phyloP scores from a whole-genome alignment of 1,140 invertebrate genomes.

The Lepidurus arcticus region DNA sequence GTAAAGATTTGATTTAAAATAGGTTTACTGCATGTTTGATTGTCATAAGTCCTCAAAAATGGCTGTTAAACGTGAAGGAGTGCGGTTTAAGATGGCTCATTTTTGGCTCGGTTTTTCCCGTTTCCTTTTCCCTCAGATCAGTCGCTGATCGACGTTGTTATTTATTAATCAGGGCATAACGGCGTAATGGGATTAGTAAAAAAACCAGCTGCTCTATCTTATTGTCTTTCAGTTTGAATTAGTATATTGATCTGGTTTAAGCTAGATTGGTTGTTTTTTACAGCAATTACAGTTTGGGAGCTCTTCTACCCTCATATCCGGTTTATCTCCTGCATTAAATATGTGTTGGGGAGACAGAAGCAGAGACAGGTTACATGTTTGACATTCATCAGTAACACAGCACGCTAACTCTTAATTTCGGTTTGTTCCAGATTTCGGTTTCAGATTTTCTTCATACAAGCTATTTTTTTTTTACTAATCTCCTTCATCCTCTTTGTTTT shows the following conservation, averaged over 20 bases:
- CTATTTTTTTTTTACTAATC: neutral
- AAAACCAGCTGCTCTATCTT: neutral
- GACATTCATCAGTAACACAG: neutral
- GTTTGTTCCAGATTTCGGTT: neutral
- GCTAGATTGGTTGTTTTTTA: slow-evolving; percentile 2
- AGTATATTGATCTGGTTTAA: neutral
- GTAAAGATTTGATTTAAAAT: too few relatives aligned
- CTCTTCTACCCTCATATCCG: neutral
- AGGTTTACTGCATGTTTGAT: neutral
- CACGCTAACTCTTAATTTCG: neutral
- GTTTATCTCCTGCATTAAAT: too few relatives aligned
- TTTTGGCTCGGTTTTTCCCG: neutral
- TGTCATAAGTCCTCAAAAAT: neutral
- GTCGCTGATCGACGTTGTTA: neutral
- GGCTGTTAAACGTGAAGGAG: slow-evolving; percentile 5
- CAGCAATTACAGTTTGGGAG: neutral
- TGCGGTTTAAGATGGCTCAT: neutral
- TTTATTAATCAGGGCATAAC: neutral
- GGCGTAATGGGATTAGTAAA: neutral
- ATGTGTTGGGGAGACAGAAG: too few relatives aligned
- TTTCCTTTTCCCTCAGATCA: neutral
- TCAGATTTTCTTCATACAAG: neutral
- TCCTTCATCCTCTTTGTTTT: neutral
- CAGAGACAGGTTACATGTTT: too few relatives aligned
- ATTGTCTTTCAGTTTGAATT: neutral